phyloP scores from a whole-genome alignment of 1,140 invertebrate genomes.

The Hylaeus volcanicus region DNA sequence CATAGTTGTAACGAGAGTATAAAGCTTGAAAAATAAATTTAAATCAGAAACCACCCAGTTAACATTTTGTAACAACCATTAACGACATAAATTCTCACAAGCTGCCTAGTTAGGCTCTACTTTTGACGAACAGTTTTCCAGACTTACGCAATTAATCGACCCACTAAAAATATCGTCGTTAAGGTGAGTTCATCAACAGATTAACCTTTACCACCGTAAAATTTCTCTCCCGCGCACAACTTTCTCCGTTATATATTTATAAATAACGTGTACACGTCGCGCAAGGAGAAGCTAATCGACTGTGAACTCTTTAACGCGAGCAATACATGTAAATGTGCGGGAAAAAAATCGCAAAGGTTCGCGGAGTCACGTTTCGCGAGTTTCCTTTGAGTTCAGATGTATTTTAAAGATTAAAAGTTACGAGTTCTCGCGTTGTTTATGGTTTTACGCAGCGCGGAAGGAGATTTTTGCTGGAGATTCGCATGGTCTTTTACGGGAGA shows the following conservation, averaged over 20 bases:
- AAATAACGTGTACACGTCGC: not conserved
- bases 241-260: not conserved
- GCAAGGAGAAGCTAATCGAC: not conserved
- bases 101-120: no score
- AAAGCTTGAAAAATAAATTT: no score
- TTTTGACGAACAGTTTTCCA: no score
- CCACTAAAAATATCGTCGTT: not conserved
- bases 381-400: not conserved
- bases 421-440: not conserved
- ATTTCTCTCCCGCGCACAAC: not conserved
- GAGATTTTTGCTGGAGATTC: not conserved
- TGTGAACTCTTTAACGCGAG: not conserved
- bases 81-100: no score
- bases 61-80: no score
- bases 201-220: not conserved
- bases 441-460: not conserved
- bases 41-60: no score
- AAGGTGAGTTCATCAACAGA: not conserved
- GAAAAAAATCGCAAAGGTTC: not conserved
- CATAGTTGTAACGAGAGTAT: no score
- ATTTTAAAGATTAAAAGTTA: conserved; percentile 5
- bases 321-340: not conserved
- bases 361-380: not conserved
- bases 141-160: not conserved
- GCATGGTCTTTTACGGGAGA: not conserved